phyloP scores from a whole-genome alignment of 2,888 invertebrate species.

The Anoplius nigerrimus region DNA sequence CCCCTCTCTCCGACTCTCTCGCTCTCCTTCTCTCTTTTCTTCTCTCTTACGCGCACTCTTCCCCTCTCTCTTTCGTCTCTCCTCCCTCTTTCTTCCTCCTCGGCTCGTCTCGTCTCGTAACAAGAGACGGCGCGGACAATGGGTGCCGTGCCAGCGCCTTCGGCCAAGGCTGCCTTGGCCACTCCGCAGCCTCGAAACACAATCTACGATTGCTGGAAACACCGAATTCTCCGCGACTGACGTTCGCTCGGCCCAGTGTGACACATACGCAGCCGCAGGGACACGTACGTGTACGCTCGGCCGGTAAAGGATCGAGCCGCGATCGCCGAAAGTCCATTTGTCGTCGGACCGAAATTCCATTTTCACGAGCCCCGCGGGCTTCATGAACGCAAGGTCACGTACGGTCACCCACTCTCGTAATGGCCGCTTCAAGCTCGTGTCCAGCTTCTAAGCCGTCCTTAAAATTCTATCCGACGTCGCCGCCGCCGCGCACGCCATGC shows the following conservation, averaged over 20 bases:
- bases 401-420: neutral
- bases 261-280: too few species aligned
- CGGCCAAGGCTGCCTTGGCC: conserved; percentile 66
- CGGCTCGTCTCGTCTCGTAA: conserved; percentile 68
- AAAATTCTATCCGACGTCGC: conserved; percentile 1
- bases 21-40: conserved; percentile 9
- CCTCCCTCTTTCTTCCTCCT: conserved; percentile 24
- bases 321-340: too few species aligned
- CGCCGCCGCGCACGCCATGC: neutral
- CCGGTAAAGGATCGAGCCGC: neutral
- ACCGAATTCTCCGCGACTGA: conserved; percentile 37
- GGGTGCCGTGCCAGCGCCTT: conserved; percentile 70
- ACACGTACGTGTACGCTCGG: neutral
- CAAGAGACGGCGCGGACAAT: conserved; percentile 72
- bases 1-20: conserved; percentile 15
- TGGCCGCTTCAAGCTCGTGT: too few species aligned
- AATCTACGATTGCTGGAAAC: conserved; percentile 48
- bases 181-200: conserved; percentile 41
- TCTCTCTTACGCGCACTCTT: conserved; percentile 14
- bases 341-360: too few species aligned
- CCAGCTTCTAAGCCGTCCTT: neutral
- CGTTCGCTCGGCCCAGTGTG: neutral
- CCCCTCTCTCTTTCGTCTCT: conserved; percentile 19
- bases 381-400: conserved; percentile 1
- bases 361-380: neutral